These are phyloP conservation scores for Melanostigma gelatinosum DNA, from an alignment of 2,113 vertebrate species.

Conservation along the genomic window DNA sequence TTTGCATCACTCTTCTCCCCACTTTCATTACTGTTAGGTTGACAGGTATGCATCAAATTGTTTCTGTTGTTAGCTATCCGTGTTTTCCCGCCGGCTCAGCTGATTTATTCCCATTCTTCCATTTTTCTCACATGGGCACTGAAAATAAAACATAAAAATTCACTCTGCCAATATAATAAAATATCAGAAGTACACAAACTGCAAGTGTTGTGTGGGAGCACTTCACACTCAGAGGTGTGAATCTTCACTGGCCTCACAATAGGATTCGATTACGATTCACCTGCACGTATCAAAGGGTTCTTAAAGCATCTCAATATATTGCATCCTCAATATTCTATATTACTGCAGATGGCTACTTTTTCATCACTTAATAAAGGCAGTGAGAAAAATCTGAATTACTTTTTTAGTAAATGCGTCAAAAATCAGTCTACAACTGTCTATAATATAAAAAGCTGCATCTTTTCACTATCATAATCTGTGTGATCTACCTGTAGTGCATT, in stretches of 20 bases:
- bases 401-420: not conserved
- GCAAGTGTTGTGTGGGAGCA: constrained; percentile 15
- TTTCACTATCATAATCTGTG: not conserved
- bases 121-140: constrained; percentile 32
- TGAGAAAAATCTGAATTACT: not conserved
- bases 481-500: not conserved
- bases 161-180: constrained; percentile 26
- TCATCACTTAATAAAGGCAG: not conserved
- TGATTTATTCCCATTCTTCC: constrained; percentile 14
- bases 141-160: constrained; percentile 10
- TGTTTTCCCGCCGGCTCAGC: constrained; percentile 4
- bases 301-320: not conserved
- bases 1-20: constrained; percentile 57
- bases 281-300: not conserved
- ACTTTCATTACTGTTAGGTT: constrained; percentile 46
- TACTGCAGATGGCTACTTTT: not conserved
- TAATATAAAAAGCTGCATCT: not conserved
- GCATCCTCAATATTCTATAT: not conserved
- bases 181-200: constrained; percentile 8
- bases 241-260: not conserved
- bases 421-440: not conserved
- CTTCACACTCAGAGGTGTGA: constrained; percentile 1
- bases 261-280: not conserved
- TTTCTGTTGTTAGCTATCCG: constrained; percentile 32
- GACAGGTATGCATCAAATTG: constrained; percentile 51